Percentiles rank a stretch among this genome's conserved stretches.
phyloP scores from a whole-genome alignment of 2,113 vertebrate genomes.

The Mobula hypostoma region DNA sequence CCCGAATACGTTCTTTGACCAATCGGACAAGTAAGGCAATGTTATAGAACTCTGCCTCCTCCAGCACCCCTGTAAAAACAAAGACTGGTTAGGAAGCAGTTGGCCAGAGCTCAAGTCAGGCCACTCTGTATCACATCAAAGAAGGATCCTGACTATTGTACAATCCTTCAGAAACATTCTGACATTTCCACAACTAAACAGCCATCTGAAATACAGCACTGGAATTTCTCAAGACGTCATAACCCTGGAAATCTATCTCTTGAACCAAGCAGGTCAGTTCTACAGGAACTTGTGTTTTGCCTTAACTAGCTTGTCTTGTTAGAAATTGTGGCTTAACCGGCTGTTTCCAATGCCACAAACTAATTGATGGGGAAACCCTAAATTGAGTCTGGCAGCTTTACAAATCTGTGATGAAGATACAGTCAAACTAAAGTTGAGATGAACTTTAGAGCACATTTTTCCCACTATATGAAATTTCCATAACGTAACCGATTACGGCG shows the following conservation, averaged over 20 bases:
- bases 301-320: not conserved
- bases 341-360: not conserved
- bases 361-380: not conserved
- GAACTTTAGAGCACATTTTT: not conserved
- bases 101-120: not conserved
- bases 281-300: not conserved
- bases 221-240: not conserved
- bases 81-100: not conserved
- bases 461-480: not conserved
- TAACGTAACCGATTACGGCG: not conserved
- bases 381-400: not conserved
- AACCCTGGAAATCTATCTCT: not conserved
- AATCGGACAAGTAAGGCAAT: conserved; percentile 86
- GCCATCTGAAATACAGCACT: not conserved
- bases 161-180: not conserved
- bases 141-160: no score
- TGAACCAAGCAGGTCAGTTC: not conserved
- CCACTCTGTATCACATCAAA: not conserved
- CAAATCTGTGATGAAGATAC: not conserved
- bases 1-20: conserved; percentile 94
- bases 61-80: conserved; percentile 73
- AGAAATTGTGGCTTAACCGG: not conserved
- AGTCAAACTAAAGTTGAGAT: not conserved
- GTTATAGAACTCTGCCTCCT: conserved; percentile 97
- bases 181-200: no score